These are phyloP conservation scores for Bellardia bayeri DNA, from an alignment of 2,888 invertebrate genomes.

Conservation along the genomic window DNA sequence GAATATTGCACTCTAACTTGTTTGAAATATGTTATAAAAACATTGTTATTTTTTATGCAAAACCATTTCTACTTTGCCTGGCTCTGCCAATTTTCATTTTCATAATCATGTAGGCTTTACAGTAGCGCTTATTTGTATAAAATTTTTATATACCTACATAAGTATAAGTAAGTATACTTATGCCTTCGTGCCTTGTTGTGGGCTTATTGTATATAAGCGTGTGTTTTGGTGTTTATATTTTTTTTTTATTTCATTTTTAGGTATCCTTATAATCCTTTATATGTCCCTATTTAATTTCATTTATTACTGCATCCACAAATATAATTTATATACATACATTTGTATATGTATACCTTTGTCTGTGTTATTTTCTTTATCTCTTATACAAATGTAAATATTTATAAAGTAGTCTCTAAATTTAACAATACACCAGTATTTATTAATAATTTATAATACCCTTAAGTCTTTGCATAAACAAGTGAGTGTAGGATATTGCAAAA, in stretches of 20 bases:
- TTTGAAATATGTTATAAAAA: constrained; percentile 26
- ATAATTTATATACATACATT: neutral
- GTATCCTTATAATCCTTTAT: constrained; percentile 36
- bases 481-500: neutral
- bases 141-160: too few relatives aligned
- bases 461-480: neutral
- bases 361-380: neutral
- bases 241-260: neutral
- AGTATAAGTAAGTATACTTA: too few relatives aligned
- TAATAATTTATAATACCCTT: neutral
- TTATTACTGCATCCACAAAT: neutral
- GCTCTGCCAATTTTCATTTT: neutral
- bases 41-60: neutral
- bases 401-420: neutral
- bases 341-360: neutral
- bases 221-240: neutral
- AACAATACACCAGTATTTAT: neutral
- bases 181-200: neutral
- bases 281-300: constrained; percentile 46
- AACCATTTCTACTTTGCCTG: neutral
- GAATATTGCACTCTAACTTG: too few relatives aligned
- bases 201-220: neutral
- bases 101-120: neutral
- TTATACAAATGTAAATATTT: neutral
- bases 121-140: neutral